Conservation (phyloP, 2,797 vertebrate genomes). For the Pelodytes ibericus region DNA sequence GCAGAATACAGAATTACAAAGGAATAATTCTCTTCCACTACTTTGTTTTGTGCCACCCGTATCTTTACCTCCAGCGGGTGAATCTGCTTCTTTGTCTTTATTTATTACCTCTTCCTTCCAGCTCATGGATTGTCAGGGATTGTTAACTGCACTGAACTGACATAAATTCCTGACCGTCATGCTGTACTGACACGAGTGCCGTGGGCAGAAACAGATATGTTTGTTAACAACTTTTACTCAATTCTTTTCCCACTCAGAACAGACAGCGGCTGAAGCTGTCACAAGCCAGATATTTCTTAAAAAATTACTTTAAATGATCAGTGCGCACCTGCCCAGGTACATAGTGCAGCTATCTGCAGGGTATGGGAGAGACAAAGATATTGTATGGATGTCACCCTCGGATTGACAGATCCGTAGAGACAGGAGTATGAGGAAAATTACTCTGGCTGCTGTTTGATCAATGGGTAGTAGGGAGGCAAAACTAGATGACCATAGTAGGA, state of each 20-base stretch:
- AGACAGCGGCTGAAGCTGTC: slow-evolving; percentile 42
- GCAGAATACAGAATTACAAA: background rate
- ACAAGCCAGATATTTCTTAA: slow-evolving; percentile 9
- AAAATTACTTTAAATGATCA: background rate
- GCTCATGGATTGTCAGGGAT: slow-evolving; percentile 54
- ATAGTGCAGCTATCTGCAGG: background rate
- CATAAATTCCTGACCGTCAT: slow-evolving; percentile 49
- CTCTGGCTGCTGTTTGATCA: too few species aligned
- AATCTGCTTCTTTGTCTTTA: slow-evolving; percentile 36
- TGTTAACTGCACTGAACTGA: slow-evolving; percentile 56
- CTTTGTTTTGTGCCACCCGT: slow-evolving; percentile 5
- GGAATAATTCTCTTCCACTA: slow-evolving; percentile 2
- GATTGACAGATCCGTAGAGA: slow-evolving; percentile 11
- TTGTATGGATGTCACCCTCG: background rate
- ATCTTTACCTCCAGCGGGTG: slow-evolving; percentile 25
- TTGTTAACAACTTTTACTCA: slow-evolving; percentile 44
- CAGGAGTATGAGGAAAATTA: too few species aligned
- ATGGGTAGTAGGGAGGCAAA: too few species aligned
- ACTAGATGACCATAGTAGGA: too few species aligned
- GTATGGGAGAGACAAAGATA: background rate
- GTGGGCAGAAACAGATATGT: slow-evolving; percentile 51
- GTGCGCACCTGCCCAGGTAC: background rate
- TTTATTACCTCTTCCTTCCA: slow-evolving; percentile 53
- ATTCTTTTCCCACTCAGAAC: slow-evolving; percentile 33
- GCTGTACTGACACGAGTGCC: slow-evolving; percentile 41